Base-by-base conservation (phyloP, 2,113 vertebrate species). In the Hypocryptadius cinnamomeus region DNA sequence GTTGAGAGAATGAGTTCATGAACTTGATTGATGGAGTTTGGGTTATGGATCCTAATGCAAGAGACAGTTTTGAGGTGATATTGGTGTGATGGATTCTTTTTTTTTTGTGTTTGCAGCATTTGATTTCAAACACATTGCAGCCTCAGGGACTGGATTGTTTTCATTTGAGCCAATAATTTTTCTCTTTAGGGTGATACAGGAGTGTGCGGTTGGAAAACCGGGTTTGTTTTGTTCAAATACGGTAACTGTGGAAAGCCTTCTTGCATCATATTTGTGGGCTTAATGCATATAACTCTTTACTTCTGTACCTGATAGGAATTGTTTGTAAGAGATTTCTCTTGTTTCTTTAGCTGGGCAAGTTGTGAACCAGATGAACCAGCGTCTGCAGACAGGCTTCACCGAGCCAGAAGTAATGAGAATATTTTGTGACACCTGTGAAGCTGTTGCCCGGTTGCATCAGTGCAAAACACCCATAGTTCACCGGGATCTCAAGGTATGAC, bases 361-460 rank as follows among this genome's bases (percentile, higher is more conserved):
- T 71, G 99, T 99, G 95, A 99, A 99, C 95, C 99, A 99, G 97
- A 99, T 99, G 99, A 99, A 99, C 90, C 98, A 98, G 97, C 97
- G 98, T 42, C 87, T 99, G 79, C 98, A 98, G 50, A 98, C 98
- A 15, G 99, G 99, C 65, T 99, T 99, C 92, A 98, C 96, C 0
- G 99, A 99, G 95, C 79, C 97, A 1, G 99, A 99, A 96, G 98
- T 99, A 21, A 96, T 99, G 81, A 97, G 97, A 79, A 98, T 99
- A 95, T 99, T 99, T 94, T 99, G 99, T 61, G 99, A 99, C 90
- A 96, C 98, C 39, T 99, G 99, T 61, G 99, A 99, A 96, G 99
- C 99, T 8, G 99, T 99, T 48, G 99, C 99, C 50, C 97, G 99
- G 47, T 95, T 99, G 81, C 99, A 99, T 95, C 99, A 99, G 48